Evolutionary conservation across 2,888 invertebrate genomes (phyloP).

Genomic region (Netelia virgata): DNA sequence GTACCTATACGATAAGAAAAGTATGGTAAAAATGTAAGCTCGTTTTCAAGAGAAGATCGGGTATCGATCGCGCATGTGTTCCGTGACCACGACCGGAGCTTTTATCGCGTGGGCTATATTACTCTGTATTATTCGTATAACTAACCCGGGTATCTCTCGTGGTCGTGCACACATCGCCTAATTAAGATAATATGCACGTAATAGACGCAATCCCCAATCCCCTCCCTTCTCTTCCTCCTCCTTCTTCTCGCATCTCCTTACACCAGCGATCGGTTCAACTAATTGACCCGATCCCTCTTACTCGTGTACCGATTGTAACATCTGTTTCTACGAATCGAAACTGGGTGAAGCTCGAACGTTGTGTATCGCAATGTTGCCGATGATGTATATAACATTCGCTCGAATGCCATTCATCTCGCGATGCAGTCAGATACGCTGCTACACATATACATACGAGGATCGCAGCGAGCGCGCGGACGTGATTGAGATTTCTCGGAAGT

Average conservation of each 20-base stretch:
- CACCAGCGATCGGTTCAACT: slow-evolving; percentile 42
- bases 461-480: not conserved
- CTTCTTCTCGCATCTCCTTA: too few species aligned
- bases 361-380: slow-evolving; percentile 1
- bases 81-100: not conserved
- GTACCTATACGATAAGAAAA: not conserved
- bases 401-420: slow-evolving; percentile 36
- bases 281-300: slow-evolving; percentile 67
- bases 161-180: slow-evolving; percentile 47
- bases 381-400: not conserved
- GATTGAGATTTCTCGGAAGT: slow-evolving; percentile 65
- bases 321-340: slow-evolving; percentile 64
- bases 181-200: slow-evolving; percentile 63
- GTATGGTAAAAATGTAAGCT: not conserved
- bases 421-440: not conserved
- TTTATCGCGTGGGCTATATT: not conserved
- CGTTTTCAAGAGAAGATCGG: not conserved
- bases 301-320: slow-evolving; percentile 63
- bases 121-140: not conserved
- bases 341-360: slow-evolving; percentile 47
- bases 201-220: slow-evolving; percentile 56
- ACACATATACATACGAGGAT: not conserved
- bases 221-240: not conserved
- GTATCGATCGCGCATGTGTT: not conserved
- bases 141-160: not conserved